Evolutionary conservation across 2,797 vertebrate genomes (phyloP), one percentile per base, ranked within the genome.

Genomic region (Moxostoma hubbsi): DNA sequence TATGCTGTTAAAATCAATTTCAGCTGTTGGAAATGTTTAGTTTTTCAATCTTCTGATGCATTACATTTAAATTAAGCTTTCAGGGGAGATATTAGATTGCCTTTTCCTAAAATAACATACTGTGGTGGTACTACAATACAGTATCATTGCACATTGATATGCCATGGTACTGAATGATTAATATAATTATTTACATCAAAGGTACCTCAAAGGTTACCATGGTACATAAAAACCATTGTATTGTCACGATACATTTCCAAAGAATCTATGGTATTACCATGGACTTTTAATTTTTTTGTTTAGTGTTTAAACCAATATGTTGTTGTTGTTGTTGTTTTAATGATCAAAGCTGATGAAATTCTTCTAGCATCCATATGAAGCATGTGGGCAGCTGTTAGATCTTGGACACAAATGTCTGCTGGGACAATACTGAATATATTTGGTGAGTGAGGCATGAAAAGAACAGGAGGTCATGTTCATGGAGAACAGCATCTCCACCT

Each of bases 381-480:
- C 5, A 24, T n/a, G 11, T 58, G 57, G 15, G 2, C 57, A 59
- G 57, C 16, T 59, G 57, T 59, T 58, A 10, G 18, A 50, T 4
- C 57, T 12, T 24, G 12, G 7, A 9, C 70, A 61, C 13, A 13
- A n/a, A 47, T 1, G 13, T 12, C 69, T 47, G 43, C 47, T 15
- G 49, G 71, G 71, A 54, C n/a, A 13, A 55, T 53, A 18, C 5
- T 75, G 71, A 61, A 54, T 36, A 43, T 46, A 6, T 45, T 66
- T 57, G 24, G 47, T 54, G 49, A 45, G 51, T 59, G 15, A 63
- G 63, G 11, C 49, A 66, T 57, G 58, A 76, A 47, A 18, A 57
- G 77, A 45, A 74, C 15, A 67, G 67, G 57, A 62, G 59, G 64
- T 69, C 57, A 16, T 13, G 59, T 59, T 69, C 57, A 16, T 13